phyloP scores from a whole-genome alignment of 2,113 vertebrate genomes.

The Panthera tigris region DNA sequence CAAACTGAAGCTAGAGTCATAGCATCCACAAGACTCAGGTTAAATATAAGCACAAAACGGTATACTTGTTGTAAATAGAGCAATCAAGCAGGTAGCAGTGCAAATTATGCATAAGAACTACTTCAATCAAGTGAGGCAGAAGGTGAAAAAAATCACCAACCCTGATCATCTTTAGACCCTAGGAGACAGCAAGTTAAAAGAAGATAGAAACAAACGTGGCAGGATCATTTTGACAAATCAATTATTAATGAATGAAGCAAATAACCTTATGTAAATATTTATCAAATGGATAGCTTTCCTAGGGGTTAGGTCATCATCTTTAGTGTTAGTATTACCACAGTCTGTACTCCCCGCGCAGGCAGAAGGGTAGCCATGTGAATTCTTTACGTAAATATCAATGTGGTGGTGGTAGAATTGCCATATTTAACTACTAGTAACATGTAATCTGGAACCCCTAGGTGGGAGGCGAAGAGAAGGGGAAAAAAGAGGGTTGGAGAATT shows the following conservation, averaged over 20 bases:
- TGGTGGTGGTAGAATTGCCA: not conserved
- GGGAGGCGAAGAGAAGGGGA: not conserved
- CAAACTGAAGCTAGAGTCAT: slow-evolving; percentile 4
- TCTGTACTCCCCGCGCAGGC: not conserved
- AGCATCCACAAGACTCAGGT: not conserved
- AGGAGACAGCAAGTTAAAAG: slow-evolving; percentile 49
- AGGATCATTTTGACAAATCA: slow-evolving; percentile 62
- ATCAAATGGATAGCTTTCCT: slow-evolving; percentile 51
- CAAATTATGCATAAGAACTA: slow-evolving; percentile 66
- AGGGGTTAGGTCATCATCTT: slow-evolving; percentile 61
- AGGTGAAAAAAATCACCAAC: slow-evolving; percentile 51
- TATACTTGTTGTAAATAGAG: slow-evolving; percentile 65
- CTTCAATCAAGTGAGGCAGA: slow-evolving; percentile 59
- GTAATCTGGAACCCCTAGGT: not conserved
- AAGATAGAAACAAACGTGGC: slow-evolving; percentile 36
- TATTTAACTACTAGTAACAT: not conserved
- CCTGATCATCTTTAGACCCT: slow-evolving; percentile 18
- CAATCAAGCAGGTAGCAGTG: slow-evolving; percentile 56
- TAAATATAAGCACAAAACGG: slow-evolving; percentile 58
- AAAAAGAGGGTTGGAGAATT: not conserved
- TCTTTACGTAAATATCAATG: slow-evolving; percentile 28
- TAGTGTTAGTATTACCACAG: slow-evolving; percentile 20
- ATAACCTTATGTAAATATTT: slow-evolving; percentile 46
- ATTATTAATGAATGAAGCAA: slow-evolving; percentile 61
- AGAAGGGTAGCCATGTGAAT: not conserved